Conservation (phyloP, 2,888 invertebrate genomes). For the Patella caerulea region DNA sequence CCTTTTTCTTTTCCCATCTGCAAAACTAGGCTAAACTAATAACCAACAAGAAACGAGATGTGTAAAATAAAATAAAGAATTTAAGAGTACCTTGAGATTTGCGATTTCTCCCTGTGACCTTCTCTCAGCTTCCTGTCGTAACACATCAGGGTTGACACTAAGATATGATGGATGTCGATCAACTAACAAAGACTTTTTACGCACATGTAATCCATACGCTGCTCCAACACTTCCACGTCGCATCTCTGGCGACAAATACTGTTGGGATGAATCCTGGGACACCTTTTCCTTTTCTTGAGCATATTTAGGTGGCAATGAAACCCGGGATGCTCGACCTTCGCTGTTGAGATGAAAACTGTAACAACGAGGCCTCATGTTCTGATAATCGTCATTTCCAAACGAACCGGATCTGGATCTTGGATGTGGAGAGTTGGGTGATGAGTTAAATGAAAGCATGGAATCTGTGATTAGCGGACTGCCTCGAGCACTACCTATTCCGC, state of each 20-base stretch:
- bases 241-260: conserved; percentile 56
- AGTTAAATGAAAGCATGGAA: conserved; percentile 47
- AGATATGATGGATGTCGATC: conserved; percentile 57
- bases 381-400: conserved; percentile 53
- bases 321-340: conserved; percentile 56
- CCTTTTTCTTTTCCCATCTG: no score
- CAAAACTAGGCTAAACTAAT: not conserved
- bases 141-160: conserved; percentile 33
- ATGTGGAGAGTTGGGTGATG: conserved; percentile 41
- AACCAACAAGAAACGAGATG: not conserved
- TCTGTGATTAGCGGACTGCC: conserved; percentile 54
- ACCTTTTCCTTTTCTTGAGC: conserved; percentile 37
- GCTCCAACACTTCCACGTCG: conserved; percentile 62
- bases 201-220: conserved; percentile 54
- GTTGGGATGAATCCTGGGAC: conserved; percentile 44
- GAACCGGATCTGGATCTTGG: conserved; percentile 59
- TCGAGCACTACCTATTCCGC: conserved; percentile 48
- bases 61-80: not conserved
- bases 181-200: conserved; percentile 57
- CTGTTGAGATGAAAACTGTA: conserved; percentile 64
- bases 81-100: conserved; percentile 18
- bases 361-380: conserved; percentile 57
- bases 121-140: conserved; percentile 24
- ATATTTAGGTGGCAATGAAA: conserved; percentile 40
- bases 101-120: conserved; percentile 22